Base-by-base conservation (phyloP, 2,888 invertebrate species). In the Lottia gigantea region DNA sequence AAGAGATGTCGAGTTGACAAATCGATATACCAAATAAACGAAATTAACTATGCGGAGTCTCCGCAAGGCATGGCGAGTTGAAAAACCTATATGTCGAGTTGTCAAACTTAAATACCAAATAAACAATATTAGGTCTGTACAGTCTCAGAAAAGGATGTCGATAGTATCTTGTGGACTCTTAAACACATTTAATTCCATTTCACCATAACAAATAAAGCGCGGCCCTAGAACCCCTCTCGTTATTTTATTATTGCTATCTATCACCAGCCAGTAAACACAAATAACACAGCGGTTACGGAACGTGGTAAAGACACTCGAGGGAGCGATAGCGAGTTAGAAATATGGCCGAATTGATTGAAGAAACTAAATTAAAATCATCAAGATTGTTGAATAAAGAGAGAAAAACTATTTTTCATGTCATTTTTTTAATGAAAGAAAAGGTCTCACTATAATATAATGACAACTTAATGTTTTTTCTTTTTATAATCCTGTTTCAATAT, bases 341-440 rank as follows among this genome's bases (percentile, higher is more conserved):
- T 55, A 55, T 55, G 19, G 55, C 55, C 55, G 55, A 55, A 55
- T 55, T 55, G 55, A 55, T 55, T 55, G 55, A 55, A 55, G 55
- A 55, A 19, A 55, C 19, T 55, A 55, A 55, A 55, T 55, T 55
- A 55, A 55, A 55, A 55, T 55, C 55, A 55, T 23, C 23, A 23
- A 23, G 55, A 23, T 19, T 23, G 55, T 55, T 55, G 19, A 55
- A 23, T 55, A 19, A 55, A 55, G 55, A 55, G 55, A 55, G 12
- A 14, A 23, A 55, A 55, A 55, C 55, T 55, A 55, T 55, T 55
- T 55, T 55, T 55, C 55, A 55, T 55, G 55, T 55, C 55, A 55
- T 11, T 23, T 55, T 55, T 55, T 23, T 23, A 55, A 55, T 55
- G 55, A 55, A 55, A 55, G 55, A 55, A 55, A 55, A 55, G 55